Conservation (phyloP, 2,113 vertebrate species). For the Cryptotis parvus region DNA sequence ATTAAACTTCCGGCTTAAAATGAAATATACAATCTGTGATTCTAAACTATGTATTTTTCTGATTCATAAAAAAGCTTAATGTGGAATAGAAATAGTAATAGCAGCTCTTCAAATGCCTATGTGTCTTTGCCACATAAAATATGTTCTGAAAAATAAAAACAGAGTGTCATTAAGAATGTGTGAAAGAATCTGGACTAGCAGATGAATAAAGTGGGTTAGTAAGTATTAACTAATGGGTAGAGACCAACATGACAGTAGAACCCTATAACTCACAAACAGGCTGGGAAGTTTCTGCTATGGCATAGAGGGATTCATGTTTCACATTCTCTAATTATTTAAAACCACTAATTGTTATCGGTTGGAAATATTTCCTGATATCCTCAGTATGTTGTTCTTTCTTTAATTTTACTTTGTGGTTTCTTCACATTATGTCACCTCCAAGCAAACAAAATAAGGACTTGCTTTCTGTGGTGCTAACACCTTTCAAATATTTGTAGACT, state of each 20-base stretch:
- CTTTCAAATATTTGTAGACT: conserved; percentile 75
- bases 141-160: no score
- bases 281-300: neutral
- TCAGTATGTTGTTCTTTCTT: neutral
- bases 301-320: neutral
- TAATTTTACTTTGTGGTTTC: neutral
- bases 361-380: conserved; percentile 10
- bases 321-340: neutral
- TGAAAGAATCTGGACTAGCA: neutral
- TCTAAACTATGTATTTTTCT: neutral
- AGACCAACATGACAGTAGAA: neutral
- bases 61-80: neutral
- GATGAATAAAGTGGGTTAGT: neutral
- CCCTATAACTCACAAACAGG: neutral
- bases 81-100: neutral
- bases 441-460: conserved; percentile 44
- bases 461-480: conserved; percentile 27
- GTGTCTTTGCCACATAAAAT: no score
- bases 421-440: conserved; percentile 38
- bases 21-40: neutral
- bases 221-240: neutral
- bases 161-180: no score
- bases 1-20: no score
- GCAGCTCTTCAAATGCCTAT: neutral
- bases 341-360: neutral